Conservation (phyloP, 2,113 vertebrate species). For the Corythaeola cristata region DNA sequence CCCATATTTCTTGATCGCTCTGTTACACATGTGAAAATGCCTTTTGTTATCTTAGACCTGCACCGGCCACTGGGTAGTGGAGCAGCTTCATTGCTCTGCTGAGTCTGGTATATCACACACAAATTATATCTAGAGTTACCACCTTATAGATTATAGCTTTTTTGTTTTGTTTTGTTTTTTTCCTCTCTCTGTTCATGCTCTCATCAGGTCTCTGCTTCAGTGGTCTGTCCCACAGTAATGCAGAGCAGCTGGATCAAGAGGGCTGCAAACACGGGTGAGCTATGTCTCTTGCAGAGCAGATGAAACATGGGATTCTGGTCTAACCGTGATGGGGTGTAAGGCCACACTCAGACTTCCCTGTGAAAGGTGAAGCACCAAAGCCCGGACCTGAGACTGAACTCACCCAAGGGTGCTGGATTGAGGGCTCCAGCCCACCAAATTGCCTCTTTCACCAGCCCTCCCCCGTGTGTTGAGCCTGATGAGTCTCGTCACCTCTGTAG, state of each 20-base stretch:
- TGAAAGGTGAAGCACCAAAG: neutral
- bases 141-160: neutral
- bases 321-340: fast-evolving
- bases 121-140: neutral
- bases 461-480: neutral
- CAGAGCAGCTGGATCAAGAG: neutral
- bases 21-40: neutral
- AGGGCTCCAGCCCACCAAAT: neutral
- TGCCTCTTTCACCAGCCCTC: neutral
- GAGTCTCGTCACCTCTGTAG: neutral
- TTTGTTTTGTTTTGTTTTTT: no score
- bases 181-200: neutral
- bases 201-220: neutral
- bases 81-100: neutral
- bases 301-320: fast-evolving
- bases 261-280: neutral
- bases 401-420: neutral
- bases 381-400: neutral
- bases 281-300: fast-evolving
- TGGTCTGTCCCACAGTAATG: neutral
- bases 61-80: neutral
- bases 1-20: neutral
- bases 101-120: neutral
- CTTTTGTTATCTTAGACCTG: neutral
- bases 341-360: neutral